A percentile compares a stretch with the other conserved stretches of the same genome.
phyloP scores from a whole-genome alignment of 2,797 vertebrate species.

The Poecilia picta region DNA sequence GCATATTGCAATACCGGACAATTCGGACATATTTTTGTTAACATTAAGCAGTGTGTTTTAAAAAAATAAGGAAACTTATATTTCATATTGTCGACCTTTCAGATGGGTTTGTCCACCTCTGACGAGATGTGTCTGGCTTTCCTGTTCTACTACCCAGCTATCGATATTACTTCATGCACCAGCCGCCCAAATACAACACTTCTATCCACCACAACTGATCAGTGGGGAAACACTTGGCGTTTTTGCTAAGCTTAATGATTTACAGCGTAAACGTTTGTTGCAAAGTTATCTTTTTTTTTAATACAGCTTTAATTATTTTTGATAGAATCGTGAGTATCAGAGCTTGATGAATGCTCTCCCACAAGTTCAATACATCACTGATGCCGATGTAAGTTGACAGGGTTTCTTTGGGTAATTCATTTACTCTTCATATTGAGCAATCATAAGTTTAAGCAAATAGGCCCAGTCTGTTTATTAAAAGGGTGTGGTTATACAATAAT shows the following conservation, averaged over 20 bases:
- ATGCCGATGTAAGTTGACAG: slow-evolving; percentile 53
- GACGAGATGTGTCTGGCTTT: slow-evolving; percentile 83
- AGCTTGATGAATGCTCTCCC: slow-evolving; percentile 45
- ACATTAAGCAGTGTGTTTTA: background rate
- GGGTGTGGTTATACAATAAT: background rate
- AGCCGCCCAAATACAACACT: slow-evolving; percentile 58
- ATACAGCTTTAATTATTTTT: slow-evolving; percentile 8
- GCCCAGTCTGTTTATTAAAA: background rate
- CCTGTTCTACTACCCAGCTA: slow-evolving; percentile 75
- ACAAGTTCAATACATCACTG: slow-evolving; percentile 16
- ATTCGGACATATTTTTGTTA: background rate
- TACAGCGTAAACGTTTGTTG: background rate
- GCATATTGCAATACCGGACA: background rate
- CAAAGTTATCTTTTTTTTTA: slow-evolving; percentile 2
- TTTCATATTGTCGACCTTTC: slow-evolving; percentile 9
- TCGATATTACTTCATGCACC: slow-evolving; percentile 52
- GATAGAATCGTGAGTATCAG: slow-evolving; percentile 59
- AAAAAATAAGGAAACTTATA: background rate
- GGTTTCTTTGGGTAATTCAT: background rate
- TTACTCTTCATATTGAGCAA: background rate
- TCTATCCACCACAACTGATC: slow-evolving; percentile 4
- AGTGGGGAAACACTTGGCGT: slow-evolving; percentile 43
- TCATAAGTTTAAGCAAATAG: background rate
- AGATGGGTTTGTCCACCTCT: slow-evolving; percentile 72
- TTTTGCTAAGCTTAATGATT: background rate